phyloP scores from a whole-genome alignment of 30 jellyfish, hydroid and myxozoan species.

The Cassiopea andromeda region DNA sequence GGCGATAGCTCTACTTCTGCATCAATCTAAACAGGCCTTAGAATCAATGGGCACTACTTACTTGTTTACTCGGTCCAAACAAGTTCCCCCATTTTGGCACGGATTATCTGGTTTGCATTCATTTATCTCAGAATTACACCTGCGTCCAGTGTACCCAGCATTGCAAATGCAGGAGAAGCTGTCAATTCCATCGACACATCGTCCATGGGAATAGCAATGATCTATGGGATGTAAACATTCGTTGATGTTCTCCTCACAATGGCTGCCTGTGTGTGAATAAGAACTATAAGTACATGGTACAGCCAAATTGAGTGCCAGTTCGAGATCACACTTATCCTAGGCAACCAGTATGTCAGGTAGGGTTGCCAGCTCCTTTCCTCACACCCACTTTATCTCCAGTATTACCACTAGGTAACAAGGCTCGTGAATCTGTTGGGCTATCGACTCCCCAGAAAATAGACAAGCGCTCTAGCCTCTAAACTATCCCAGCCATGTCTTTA shows the following conservation, averaged over 20 bases:
- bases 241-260: conserved; percentile 66
- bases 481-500: no score
- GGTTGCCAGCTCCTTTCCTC: no score
- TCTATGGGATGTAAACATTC: conserved; percentile 69
- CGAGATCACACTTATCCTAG: no score
- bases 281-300: background rate
- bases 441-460: no score
- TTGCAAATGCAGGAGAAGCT: conserved; percentile 67
- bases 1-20: no score
- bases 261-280: conserved; percentile 12
- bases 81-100: conserved; percentile 59
- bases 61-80: conserved; percentile 66
- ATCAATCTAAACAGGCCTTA: no score
- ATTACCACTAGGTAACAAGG: no score
- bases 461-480: no score
- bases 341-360: no score
- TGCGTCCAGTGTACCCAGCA: conserved; percentile 76
- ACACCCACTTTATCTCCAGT: no score
- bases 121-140: conserved; percentile 69
- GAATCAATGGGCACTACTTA: background rate
- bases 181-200: conserved; percentile 72
- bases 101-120: conserved; percentile 69
- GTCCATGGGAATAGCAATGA: conserved; percentile 73
- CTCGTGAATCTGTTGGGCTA: no score
- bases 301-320: background rate